A percentile compares a stretch with the other conserved stretches of the same genome.
Conservation (phyloP, 2,113 vertebrate species). For the Chascanopsetta lugubris region DNA sequence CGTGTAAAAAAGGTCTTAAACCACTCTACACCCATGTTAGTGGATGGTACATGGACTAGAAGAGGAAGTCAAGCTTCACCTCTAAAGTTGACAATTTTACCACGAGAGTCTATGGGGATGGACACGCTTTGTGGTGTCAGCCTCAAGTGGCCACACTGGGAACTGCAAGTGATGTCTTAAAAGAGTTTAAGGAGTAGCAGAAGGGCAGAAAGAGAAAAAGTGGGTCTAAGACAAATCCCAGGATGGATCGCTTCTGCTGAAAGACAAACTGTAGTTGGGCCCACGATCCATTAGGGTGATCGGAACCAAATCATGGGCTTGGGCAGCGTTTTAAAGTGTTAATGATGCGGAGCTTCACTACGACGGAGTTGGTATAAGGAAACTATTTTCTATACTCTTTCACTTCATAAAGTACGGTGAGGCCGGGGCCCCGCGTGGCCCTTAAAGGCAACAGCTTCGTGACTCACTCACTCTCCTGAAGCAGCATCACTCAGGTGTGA, state of each 20-base stretch:
- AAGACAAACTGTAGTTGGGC: conserved; percentile 42
- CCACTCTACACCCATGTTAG: neutral
- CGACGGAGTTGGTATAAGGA: conserved; percentile 26
- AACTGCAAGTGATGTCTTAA: no score
- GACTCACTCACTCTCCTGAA: conserved; percentile 28
- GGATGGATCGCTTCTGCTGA: conserved; percentile 35
- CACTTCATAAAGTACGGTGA: conserved; percentile 29
- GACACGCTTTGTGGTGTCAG: no score
- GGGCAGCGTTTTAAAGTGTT: conserved; percentile 8
- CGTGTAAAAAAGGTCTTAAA: no score
- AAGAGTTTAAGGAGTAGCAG: neutral
- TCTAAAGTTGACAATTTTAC: neutral
- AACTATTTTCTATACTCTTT: no score
- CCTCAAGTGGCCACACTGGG: no score
- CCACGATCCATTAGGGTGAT: conserved; percentile 38
- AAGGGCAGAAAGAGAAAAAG: neutral
- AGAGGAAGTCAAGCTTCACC: neutral
- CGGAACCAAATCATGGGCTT: conserved; percentile 17
- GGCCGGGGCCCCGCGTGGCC: conserved; percentile 18
- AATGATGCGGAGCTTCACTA: conserved; percentile 5
- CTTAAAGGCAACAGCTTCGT: conserved; percentile 49
- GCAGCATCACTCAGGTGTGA: conserved; percentile 38
- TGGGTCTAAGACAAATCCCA: conserved; percentile 24
- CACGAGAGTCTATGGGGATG: no score
- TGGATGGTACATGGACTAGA: neutral